Evolutionary conservation across 2,888 invertebrate genomes (phyloP).

Genomic region (Chrysotoxum bicinctum): DNA sequence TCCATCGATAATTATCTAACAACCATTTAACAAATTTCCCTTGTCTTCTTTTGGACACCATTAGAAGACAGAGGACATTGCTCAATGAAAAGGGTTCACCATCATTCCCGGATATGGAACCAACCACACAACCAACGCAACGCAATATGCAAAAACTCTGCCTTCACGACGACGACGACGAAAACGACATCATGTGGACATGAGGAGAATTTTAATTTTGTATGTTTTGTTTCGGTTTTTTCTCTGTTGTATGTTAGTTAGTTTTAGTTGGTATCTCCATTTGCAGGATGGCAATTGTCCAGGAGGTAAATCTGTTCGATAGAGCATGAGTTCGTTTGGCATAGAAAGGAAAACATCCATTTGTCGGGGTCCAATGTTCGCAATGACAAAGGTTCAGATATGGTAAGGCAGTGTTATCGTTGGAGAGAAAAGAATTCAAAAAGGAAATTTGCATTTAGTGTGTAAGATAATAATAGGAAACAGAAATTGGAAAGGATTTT

Average conservation of each 20-base stretch:
- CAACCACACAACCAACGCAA: not conserved
- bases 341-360: conserved; percentile 21
- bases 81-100: conserved; percentile 19
- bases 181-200: not conserved
- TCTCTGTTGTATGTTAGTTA: not conserved
- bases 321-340: conserved; percentile 22
- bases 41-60: conserved; percentile 26
- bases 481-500: not conserved
- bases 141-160: not conserved
- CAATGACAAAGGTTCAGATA: conserved; percentile 22
- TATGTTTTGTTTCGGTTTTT: not conserved
- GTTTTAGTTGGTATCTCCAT: not conserved
- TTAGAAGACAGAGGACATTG: conserved; percentile 23
- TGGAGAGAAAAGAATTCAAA: not conserved
- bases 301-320: conserved; percentile 44
- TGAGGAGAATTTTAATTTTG: not conserved
- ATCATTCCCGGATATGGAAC: not conserved
- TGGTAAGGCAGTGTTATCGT: not conserved
- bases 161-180: not conserved
- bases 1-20: no score
- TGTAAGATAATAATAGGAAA: conserved; percentile 6
- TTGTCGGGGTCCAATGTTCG: conserved; percentile 37
- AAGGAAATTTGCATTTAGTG: conserved; percentile 17
- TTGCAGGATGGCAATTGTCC: conserved; percentile 37
- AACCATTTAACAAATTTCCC: conserved; percentile 68